Conservation (phyloP, 2,888 invertebrate species). For the Erebia palarica region DNA sequence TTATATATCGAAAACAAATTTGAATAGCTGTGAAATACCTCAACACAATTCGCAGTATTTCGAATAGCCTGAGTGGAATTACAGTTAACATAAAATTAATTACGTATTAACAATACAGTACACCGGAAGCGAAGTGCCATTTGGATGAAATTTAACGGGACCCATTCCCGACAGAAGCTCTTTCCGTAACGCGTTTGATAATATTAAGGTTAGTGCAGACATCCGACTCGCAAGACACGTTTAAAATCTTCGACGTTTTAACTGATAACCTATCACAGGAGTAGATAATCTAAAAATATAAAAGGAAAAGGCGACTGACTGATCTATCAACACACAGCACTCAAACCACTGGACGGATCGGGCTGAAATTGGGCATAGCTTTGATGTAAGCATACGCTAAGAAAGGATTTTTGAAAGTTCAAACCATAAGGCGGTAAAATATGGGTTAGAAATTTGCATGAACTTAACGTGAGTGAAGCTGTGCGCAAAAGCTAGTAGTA, state of each 20-base stretch:
- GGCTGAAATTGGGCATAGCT: too few relatives aligned
- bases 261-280: not conserved
- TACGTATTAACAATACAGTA: slow-evolving; percentile 7
- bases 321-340: too few relatives aligned
- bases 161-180: slow-evolving; percentile 27
- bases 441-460: too few relatives aligned
- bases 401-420: too few relatives aligned
- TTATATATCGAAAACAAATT: not conserved
- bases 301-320: too few relatives aligned
- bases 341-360: too few relatives aligned
- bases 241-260: not conserved
- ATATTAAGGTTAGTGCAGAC: slow-evolving; percentile 22
- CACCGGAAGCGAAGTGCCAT: not conserved
- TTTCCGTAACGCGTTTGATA: slow-evolving; percentile 18
- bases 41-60: not conserved
- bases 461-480: too few relatives aligned
- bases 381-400: too few relatives aligned
- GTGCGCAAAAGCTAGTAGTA: too few relatives aligned
- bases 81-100: slow-evolving; percentile 4
- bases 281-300: too few relatives aligned
- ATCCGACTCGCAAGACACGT: not conserved
- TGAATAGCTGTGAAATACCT: not conserved
- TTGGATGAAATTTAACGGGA: slow-evolving; percentile 29
- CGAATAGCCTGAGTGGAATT: not conserved
- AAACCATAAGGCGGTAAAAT: too few relatives aligned